Percentiles rank a stretch among this genome's conserved stretches.
Evolutionary conservation across 2,113 vertebrate species (phyloP).

Genomic region (cattle (Bos taurus)): ARS-UCD2.0 NC_037329.1:91649001-91649500

Average conservation of each 20-base stretch:
- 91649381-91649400: neutral
- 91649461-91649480: neutral
- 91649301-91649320: neutral
- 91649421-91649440: neutral
- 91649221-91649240: neutral
- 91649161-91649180: neutral
- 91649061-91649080: neutral
- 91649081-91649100: conserved; percentile 5
- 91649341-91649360: neutral
- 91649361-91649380: neutral
- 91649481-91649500: neutral
- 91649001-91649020: neutral
- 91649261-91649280: neutral
- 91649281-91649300: neutral
- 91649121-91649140: neutral
- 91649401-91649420: neutral
- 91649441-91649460: conserved; percentile 37
- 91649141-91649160: neutral
- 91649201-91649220: neutral
- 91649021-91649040: neutral
- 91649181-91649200: neutral
- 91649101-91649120: conserved; percentile 23
- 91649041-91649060: neutral
- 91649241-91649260: neutral
- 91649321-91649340: neutral